Base-by-base conservation (phyloP, 92 coral and sea anemone species). In the Umimayanthus kanabou region DNA sequence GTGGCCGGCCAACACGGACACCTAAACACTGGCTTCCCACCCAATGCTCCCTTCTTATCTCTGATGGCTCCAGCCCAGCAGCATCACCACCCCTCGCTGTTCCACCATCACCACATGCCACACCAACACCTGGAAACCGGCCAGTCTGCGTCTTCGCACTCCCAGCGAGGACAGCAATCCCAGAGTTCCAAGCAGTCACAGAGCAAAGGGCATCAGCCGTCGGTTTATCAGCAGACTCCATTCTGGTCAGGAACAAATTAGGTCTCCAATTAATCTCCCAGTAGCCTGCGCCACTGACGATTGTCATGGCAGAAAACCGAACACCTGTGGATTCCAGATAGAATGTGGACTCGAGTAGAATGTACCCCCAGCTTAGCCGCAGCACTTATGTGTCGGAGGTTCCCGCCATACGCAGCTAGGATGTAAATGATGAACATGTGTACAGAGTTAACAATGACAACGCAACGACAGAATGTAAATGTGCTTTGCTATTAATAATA, bases 341-440 rank as follows among this genome's bases (percentile, higher is more conserved):
- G 33, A 76, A 57, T 50, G 45, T 77, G 88, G 72, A 42, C 18
- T 65, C 42, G 23, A 75, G 88, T 75, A 85, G 88, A 85, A 37
- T 33, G 80, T 70, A 22, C 64, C 79, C 72, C 69, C 29, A 85
- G 82, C 57, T 88, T 80, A 42, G 45, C 18, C 42, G 53, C 26
- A 43, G 47, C 79, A 9, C 50, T 26, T 39, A 85, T 50, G 57
- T 71, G 76, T 77, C 72, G 80, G 43, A 26, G 82, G 79, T 89
- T 75, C 37, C 80, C 77, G 70, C 88, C 75, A 16, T 58, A 85
- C 92, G 77, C 84, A 67, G 87, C 83, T 89, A 89, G 95, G 98
- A 89, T 94, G 98, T 94, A 94, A 94, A 94, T 94, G 98, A 94
- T 94, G 89, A 76, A 85, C 89, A 81, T 39, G 94, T 93, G 95